A percentile compares a stretch with the other conserved stretches of the same genome.
Conservation (phyloP, 2,888 invertebrate genomes). For the Notodonta ziczac region DNA sequence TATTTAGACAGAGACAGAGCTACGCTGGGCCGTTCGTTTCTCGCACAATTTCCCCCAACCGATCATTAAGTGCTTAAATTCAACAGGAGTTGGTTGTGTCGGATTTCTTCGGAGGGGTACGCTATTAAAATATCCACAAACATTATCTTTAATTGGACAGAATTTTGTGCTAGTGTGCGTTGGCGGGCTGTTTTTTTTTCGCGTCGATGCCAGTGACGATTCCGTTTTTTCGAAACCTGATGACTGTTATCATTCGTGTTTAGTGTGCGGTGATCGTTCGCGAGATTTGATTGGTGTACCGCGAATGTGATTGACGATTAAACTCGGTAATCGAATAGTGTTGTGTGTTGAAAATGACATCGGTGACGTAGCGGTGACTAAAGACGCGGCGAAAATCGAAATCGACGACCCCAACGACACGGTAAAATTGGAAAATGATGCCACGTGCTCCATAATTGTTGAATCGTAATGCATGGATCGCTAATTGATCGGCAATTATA, state of each 20-base stretch:
- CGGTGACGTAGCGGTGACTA: slow-evolving; percentile 65
- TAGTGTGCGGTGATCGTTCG: slow-evolving; percentile 71
- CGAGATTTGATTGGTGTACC: slow-evolving; percentile 52
- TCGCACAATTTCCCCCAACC: slow-evolving; percentile 84
- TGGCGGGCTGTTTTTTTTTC: slow-evolving; percentile 65
- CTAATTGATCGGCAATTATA: slow-evolving; percentile 73
- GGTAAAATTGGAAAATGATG: slow-evolving; percentile 62
- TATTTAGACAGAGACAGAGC: slow-evolving; percentile 73
- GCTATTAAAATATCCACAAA: slow-evolving; percentile 85
- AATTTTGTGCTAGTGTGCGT: slow-evolving; percentile 82
- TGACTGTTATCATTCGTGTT: slow-evolving; percentile 79
- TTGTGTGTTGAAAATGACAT: slow-evolving; percentile 70
- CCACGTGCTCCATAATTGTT: slow-evolving; percentile 74
- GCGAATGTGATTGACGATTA: slow-evolving; percentile 31
- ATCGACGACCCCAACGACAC: slow-evolving; percentile 33
- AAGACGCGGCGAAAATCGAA: slow-evolving; percentile 36
- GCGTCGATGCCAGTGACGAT: slow-evolving; percentile 65
- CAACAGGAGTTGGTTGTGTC: slow-evolving; percentile 84
- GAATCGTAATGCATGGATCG: slow-evolving; percentile 66
- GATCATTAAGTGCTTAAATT: slow-evolving; percentile 85
- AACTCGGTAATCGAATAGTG: slow-evolving; percentile 43
- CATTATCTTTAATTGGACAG: slow-evolving; percentile 85
- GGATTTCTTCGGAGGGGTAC: slow-evolving; percentile 82
- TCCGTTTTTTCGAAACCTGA: slow-evolving; percentile 77
- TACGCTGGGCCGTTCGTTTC: slow-evolving; percentile 78